Conservation (phyloP, 2,797 vertebrate species). For the Muscicapa comitata region DNA sequence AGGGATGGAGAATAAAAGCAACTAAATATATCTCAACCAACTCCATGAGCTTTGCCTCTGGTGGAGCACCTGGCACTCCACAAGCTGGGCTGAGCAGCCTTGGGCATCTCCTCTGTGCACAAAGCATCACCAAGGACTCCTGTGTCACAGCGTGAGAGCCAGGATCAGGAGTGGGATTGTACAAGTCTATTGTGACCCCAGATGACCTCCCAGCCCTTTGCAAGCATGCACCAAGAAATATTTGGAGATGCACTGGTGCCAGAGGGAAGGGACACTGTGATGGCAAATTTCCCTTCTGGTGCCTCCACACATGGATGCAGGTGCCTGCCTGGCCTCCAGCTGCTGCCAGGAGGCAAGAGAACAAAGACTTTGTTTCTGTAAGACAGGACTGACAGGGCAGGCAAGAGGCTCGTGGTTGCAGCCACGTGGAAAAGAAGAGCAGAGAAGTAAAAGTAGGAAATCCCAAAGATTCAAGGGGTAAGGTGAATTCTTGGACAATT, state of each 20-base stretch:
- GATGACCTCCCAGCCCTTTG: neutral
- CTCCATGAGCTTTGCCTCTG: neutral
- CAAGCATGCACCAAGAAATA: accelerated
- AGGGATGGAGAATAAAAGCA: neutral
- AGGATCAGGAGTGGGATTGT: accelerated
- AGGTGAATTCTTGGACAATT: neutral
- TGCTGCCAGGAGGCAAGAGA: neutral
- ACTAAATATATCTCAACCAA: neutral
- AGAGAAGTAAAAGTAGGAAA: neutral
- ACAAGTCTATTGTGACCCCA: neutral
- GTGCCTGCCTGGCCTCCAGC: neutral
- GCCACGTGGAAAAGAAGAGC: neutral
- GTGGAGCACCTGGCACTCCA: neutral
- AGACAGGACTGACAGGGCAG: neutral
- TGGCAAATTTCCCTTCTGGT: neutral
- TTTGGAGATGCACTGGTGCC: neutral
- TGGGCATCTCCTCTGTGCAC: neutral
- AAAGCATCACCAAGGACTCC: neutral
- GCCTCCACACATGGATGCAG: neutral
- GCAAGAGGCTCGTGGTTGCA: neutral
- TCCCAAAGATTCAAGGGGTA: neutral
- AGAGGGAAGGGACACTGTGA: neutral
- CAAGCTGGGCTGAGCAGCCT: neutral
- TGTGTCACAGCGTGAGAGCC: accelerated
- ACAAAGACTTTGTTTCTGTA: neutral